Conservation (phyloP, 2,797 vertebrate genomes). For the Manis javanica region DNA sequence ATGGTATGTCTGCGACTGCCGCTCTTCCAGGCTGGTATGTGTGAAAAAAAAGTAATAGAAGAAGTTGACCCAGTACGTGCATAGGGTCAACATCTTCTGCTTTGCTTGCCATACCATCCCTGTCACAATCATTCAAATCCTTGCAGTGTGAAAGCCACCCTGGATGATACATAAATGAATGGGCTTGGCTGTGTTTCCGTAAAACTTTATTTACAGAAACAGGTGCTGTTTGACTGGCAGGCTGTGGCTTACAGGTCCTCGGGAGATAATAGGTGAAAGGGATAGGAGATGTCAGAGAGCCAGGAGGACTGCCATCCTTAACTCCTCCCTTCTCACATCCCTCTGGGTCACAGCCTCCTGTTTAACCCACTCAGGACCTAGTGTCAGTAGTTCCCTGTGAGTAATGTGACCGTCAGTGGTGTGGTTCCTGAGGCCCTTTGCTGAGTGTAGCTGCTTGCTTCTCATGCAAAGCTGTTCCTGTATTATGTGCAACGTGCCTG, state of each 20-base stretch:
- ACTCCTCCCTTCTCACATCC: neutral
- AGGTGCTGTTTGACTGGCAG: neutral
- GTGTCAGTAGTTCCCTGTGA: constrained; percentile 19
- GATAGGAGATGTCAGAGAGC: neutral
- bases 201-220: constrained; percentile 25
- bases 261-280: neutral
- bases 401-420: neutral
- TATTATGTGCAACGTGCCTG: neutral
- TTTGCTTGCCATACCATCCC: neutral
- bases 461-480: neutral
- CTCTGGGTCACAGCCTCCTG: neutral
- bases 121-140: neutral
- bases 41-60: neutral
- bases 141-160: neutral
- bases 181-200: neutral
- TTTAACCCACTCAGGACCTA: neutral
- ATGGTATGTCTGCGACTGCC: neutral
- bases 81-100: neutral
- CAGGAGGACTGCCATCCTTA: neutral
- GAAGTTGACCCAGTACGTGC: neutral
- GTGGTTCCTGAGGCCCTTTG: neutral
- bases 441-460: neutral
- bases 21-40: neutral
- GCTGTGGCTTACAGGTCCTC: neutral
- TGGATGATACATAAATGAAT: neutral